Evolutionary conservation across 1,140 invertebrate species (phyloP).

Genomic region (Drosophila bipectinata): DNA sequence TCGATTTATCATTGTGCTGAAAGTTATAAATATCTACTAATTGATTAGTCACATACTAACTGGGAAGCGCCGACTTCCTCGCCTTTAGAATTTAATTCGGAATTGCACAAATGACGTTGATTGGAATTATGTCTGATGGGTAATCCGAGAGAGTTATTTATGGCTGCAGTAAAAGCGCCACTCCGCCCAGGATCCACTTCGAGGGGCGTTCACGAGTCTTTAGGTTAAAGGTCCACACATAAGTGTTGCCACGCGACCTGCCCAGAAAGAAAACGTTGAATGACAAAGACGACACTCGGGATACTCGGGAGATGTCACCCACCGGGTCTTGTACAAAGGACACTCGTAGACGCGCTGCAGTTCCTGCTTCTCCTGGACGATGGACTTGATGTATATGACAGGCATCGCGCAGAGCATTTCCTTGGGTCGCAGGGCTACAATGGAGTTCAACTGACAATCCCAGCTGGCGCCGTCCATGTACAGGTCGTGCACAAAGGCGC

Average conservation of each 20-base stretch:
- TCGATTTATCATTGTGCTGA: conserved; percentile 8
- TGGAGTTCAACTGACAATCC: conserved; percentile 91
- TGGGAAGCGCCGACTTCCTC: conserved; percentile 6
- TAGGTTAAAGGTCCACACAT: conserved; percentile 98
- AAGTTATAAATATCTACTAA: conserved; percentile 49
- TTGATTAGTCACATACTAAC: conserved; percentile 43
- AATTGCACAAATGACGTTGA: conserved; percentile 12
- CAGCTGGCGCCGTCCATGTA: conserved; percentile 98
- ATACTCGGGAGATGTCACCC: conserved; percentile 11
- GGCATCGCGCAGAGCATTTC: conserved; percentile 96
- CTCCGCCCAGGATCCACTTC: conserved; percentile 96
- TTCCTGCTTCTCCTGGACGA: conserved; percentile 95
- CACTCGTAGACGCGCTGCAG: conserved; percentile 94
- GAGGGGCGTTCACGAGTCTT: conserved; percentile 94
- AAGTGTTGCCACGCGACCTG: conserved; percentile 93
- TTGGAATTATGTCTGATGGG: conserved; percentile 3
- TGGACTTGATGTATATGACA: conserved; percentile 94
- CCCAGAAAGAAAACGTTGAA: conserved; percentile 10
- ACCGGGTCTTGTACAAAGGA: conserved; percentile 96
- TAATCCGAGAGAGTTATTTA: conserved; percentile 71
- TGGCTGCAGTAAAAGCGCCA: conserved; percentile 93
- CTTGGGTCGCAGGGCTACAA: conserved; percentile 93
- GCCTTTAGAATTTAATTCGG: background rate
- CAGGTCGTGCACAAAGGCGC: conserved; percentile 95
- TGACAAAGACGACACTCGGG: background rate